Conservation (phyloP, 2,888 invertebrate species). For the Mayetiola destructor region DNA sequence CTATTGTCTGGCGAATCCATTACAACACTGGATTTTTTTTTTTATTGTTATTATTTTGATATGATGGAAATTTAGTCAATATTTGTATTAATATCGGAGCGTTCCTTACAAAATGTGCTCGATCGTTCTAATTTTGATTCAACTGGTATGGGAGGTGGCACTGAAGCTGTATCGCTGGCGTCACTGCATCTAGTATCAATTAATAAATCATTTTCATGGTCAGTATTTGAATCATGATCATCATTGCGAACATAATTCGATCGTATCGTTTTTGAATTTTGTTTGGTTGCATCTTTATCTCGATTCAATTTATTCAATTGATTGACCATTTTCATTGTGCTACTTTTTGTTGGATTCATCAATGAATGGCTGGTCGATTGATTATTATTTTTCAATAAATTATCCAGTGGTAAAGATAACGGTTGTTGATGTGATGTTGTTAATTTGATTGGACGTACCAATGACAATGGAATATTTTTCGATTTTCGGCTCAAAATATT, state of each 20-base stretch:
- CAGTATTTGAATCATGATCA: not conserved
- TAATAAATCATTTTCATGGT: not conserved
- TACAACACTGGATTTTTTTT: too few relatives aligned
- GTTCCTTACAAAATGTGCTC: constrained; percentile 36
- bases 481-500: constrained; percentile 32
- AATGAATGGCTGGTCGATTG: not conserved
- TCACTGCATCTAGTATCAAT: constrained; percentile 1
- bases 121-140: constrained; percentile 33
- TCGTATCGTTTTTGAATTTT: not conserved
- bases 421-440: not conserved
- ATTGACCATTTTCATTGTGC: not conserved
- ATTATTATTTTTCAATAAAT: not conserved
- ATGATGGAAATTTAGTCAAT: too few relatives aligned
- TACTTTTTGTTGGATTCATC: constrained; percentile 11
- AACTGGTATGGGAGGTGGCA: constrained; percentile 14
- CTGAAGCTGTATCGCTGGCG: not conserved
- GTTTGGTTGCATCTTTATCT: not conserved
- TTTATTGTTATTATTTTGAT: too few relatives aligned
- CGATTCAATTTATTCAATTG: not conserved
- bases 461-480: constrained; percentile 16
- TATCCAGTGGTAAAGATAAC: not conserved
- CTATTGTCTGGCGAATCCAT: too few relatives aligned
- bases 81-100: constrained; percentile 25
- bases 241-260: not conserved
- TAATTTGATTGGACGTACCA: constrained; percentile 18